These are phyloP conservation scores for Drosophila rhopaloa DNA, from an alignment of 1,140 invertebrate species.

Conservation along the genomic window DNA sequence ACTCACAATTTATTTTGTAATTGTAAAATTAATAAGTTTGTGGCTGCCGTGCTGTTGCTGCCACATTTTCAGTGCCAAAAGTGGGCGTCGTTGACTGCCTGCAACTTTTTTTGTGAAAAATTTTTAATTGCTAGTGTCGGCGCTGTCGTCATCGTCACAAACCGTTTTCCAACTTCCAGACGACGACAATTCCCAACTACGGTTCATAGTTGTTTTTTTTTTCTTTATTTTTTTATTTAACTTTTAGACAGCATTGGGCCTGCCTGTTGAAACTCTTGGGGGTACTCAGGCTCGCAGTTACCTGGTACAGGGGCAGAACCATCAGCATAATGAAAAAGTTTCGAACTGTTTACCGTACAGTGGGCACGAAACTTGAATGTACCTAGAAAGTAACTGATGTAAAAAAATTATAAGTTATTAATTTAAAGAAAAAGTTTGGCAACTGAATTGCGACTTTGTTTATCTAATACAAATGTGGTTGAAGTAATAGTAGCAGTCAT, in stretches of 20 bases:
- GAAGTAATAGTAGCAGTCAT: not conserved
- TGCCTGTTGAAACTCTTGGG: slow-evolving; percentile 39
- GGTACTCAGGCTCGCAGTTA: slow-evolving; percentile 30
- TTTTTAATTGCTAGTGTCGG: slow-evolving; percentile 79
- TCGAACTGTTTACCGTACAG: slow-evolving; percentile 68
- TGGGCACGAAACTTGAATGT: slow-evolving; percentile 38
- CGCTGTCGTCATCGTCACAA: slow-evolving; percentile 52
- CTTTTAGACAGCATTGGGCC: slow-evolving; percentile 56
- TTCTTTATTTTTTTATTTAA: slow-evolving; percentile 47
- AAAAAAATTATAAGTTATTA: not conserved
- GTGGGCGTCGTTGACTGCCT: slow-evolving; percentile 8
- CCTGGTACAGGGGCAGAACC: slow-evolving; percentile 41
- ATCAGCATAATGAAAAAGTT: slow-evolving; percentile 81
- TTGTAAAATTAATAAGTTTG: slow-evolving; percentile 81
- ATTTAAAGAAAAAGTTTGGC: not conserved
- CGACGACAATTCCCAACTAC: slow-evolving; percentile 59
- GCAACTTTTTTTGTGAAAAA: slow-evolving; percentile 51
- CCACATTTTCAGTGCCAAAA: slow-evolving; percentile 38
- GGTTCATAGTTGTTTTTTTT: slow-evolving; percentile 51
- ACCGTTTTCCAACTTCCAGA: slow-evolving; percentile 59
- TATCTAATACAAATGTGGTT: not conserved
- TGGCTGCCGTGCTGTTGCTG: slow-evolving; percentile 33
- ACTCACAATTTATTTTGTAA: slow-evolving; percentile 77
- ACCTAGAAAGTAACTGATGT: not conserved
- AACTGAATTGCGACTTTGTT: not conserved